phyloP scores from a whole-genome alignment of 2,113 vertebrate species.

The Percopsis transmontana region DNA sequence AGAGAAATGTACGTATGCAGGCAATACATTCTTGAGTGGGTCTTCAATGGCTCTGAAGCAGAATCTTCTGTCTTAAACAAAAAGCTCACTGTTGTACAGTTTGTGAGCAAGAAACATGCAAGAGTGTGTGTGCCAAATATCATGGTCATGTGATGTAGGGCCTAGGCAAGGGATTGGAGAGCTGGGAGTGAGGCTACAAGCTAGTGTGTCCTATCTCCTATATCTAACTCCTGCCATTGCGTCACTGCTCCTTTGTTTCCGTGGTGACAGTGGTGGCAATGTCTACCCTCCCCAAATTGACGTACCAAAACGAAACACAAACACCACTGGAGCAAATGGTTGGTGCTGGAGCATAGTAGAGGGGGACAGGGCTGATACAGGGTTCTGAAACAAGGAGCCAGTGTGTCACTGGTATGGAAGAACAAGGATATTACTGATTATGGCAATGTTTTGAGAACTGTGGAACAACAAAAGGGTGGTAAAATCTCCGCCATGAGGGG shows the following conservation, averaged over 20 bases:
- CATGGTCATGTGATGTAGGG: constrained; percentile 43
- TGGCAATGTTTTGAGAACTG: too few species aligned
- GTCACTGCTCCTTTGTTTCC: constrained; percentile 73
- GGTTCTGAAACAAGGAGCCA: constrained; percentile 2
- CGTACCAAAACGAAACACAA: constrained; percentile 37
- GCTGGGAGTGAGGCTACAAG: not conserved
- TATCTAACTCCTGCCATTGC: constrained; percentile 39
- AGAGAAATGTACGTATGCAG: constrained; percentile 5
- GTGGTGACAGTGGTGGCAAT: constrained; percentile 73
- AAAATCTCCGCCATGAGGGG: too few species aligned
- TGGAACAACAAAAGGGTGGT: too few species aligned
- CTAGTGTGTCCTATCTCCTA: constrained; percentile 21
- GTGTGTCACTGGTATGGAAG: too few species aligned
- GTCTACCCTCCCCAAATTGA: constrained; percentile 56
- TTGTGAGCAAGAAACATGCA: not conserved
- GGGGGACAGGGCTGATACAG: too few species aligned
- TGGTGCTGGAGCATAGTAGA: too few species aligned
- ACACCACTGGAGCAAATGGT: too few species aligned
- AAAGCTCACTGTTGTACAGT: constrained; percentile 12
- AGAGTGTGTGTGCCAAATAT: not conserved
- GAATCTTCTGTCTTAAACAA: not conserved
- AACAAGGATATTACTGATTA: too few species aligned
- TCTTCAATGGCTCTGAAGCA: not conserved
- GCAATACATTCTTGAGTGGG: constrained; percentile 36
- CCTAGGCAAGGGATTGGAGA: not conserved